Conservation (phyloP, 1,140 invertebrate genomes). For the Drosophila biarmipes region DNA sequence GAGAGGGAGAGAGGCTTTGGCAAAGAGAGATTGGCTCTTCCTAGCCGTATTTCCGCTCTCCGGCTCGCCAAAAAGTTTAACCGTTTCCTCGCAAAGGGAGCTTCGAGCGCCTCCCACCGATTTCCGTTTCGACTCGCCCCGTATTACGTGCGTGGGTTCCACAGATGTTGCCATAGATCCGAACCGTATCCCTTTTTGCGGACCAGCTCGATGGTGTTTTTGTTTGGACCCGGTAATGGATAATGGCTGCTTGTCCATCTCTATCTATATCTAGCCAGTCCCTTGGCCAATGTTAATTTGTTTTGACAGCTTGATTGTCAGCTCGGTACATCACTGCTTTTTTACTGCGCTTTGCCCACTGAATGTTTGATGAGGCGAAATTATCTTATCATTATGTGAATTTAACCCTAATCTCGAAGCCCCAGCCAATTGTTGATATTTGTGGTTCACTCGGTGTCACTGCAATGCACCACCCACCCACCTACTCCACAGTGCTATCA, state of each 20-base stretch:
- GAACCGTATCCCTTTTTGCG: conserved; percentile 9
- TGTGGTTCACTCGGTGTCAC: conserved; percentile 9
- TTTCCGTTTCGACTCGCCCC: conserved; percentile 20
- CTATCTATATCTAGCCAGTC: conserved; percentile 7
- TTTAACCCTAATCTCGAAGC: conserved; percentile 39
- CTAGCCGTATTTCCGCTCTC: conserved; percentile 17
- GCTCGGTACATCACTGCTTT: conserved; percentile 24
- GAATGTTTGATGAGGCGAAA: conserved; percentile 55
- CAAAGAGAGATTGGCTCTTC: conserved; percentile 18
- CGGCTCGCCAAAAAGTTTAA: conserved; percentile 62
- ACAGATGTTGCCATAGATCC: conserved; percentile 45
- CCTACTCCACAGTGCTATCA: neutral
- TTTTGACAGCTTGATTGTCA: conserved; percentile 72
- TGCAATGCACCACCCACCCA: conserved; percentile 16
- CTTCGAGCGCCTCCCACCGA: conserved; percentile 43
- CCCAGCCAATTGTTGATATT: conserved; percentile 64
- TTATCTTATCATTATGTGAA: conserved; percentile 71
- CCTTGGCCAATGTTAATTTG: conserved; percentile 51
- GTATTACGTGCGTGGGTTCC: conserved; percentile 58
- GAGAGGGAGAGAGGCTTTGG: conserved; percentile 2
- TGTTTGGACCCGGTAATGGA: conserved; percentile 33
- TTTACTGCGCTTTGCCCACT: conserved; percentile 7
- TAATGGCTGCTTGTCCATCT: conserved; percentile 32
- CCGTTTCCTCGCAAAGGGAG: conserved; percentile 54
- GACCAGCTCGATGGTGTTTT: conserved; percentile 16